phyloP scores from a whole-genome alignment of 2,797 vertebrate species.

The Argya squamiceps region DNA sequence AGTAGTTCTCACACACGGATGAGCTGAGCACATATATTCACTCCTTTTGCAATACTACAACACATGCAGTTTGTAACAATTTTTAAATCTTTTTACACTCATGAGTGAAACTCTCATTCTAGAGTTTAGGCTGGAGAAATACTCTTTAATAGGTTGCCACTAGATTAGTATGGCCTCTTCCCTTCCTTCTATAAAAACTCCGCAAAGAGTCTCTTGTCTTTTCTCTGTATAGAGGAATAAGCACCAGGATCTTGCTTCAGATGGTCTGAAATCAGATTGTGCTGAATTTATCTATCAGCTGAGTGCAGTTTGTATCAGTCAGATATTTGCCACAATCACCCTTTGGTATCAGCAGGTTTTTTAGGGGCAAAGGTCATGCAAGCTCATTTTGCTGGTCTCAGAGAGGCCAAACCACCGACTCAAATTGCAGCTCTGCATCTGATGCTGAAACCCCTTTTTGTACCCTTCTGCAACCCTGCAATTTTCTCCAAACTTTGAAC shows the following conservation, averaged over 20 bases:
- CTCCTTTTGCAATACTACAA: not conserved
- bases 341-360: not conserved
- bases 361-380: not conserved
- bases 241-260: not conserved
- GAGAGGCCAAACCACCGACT: not conserved
- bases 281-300: not conserved
- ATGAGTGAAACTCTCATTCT: not conserved
- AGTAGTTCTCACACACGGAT: accelerated
- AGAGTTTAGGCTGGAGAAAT: not conserved
- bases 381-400: not conserved
- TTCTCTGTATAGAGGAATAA: not conserved
- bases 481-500: not conserved
- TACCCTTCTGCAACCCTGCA: not conserved
- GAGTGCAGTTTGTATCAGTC: accelerated
- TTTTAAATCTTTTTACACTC: not conserved
- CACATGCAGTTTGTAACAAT: not conserved
- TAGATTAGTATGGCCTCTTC: not conserved
- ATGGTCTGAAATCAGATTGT: not conserved
- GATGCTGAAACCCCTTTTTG: accelerated
- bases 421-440: not conserved
- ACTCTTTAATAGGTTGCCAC: not conserved
- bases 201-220: not conserved
- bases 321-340: not conserved
- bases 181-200: not conserved
- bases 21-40: not conserved